Conservation (phyloP, 1,140 invertebrate genomes). For the Aphaenogaster rudis region DNA sequence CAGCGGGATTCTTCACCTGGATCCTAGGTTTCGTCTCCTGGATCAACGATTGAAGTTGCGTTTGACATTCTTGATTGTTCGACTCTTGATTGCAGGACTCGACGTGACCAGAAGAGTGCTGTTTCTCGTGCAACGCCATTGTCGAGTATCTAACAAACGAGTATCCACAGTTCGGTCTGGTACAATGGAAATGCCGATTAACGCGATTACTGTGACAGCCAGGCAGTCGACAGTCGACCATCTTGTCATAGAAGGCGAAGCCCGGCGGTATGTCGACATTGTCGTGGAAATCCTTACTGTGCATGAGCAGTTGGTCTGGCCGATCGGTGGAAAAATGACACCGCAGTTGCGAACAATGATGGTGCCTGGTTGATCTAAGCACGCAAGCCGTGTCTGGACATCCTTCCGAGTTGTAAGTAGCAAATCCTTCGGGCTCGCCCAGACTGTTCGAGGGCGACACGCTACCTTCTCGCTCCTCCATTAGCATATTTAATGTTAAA, state of each 20-base stretch:
- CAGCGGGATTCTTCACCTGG: slow-evolving; percentile 86
- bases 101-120: slow-evolving; percentile 83
- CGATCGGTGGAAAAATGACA: slow-evolving; percentile 90
- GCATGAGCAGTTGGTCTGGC: slow-evolving; percentile 90
- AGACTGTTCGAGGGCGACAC: slow-evolving; percentile 83
- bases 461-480: slow-evolving; percentile 86
- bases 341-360: slow-evolving; percentile 92
- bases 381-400: slow-evolving; percentile 90
- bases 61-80: slow-evolving; percentile 74
- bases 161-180: slow-evolving; percentile 91
- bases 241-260: slow-evolving; percentile 93
- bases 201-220: slow-evolving; percentile 91
- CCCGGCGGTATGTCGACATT: slow-evolving; percentile 94
- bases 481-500: slow-evolving; percentile 81
- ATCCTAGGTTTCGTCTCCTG: slow-evolving; percentile 84
- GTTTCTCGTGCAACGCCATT: slow-evolving; percentile 92
- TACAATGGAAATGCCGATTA: slow-evolving; percentile 93
- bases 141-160: slow-evolving; percentile 92
- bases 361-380: slow-evolving; percentile 88
- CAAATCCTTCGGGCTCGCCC: slow-evolving; percentile 87
- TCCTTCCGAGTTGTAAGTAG: slow-evolving; percentile 88
- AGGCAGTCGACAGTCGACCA: slow-evolving; percentile 91
- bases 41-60: slow-evolving; percentile 67
- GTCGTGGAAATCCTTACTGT: slow-evolving; percentile 94
- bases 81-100: slow-evolving; percentile 63